Percentiles rank a stretch among this genome's conserved stretches.
Evolutionary conservation across 2,797 vertebrate species (phyloP).

Genomic region (Eulemur coronatus): DNA sequence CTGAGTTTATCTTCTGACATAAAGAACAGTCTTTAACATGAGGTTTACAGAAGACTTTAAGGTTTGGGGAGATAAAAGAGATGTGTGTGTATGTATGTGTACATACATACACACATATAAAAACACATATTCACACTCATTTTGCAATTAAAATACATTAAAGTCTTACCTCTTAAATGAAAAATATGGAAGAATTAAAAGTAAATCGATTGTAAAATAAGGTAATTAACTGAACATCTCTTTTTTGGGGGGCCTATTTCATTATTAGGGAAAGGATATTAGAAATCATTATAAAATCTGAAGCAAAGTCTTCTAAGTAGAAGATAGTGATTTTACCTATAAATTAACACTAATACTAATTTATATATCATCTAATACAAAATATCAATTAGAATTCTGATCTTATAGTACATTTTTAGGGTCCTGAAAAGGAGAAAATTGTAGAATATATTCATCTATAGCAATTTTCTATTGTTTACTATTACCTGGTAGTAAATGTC

Average conservation of each 20-base stretch:
- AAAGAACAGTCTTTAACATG: not conserved
- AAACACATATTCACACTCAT: not conserved
- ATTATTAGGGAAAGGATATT: not conserved
- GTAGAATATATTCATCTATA: not conserved
- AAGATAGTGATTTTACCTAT: constrained; percentile 39
- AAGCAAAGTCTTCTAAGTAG: constrained; percentile 55
- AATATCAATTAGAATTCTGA: not conserved
- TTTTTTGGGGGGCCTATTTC: not conserved
- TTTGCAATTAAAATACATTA: not conserved
- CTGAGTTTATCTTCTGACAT: not conserved
- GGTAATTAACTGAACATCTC: not conserved
- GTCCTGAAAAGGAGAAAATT: not conserved
- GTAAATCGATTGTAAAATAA: not conserved
- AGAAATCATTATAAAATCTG: not conserved
- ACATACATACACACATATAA: not conserved
- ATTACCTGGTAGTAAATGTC: constrained; percentile 19
- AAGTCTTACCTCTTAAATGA: not conserved
- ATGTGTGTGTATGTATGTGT: not conserved
- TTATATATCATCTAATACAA: constrained; percentile 40
- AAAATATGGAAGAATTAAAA: constrained; percentile 21
- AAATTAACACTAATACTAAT: not conserved
- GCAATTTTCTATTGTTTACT: constrained; percentile 6
- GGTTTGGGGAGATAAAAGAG: not conserved
- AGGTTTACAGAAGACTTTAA: not conserved
- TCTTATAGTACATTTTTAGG: constrained; percentile 36